Evolutionary conservation across 1,140 invertebrate species (phyloP).

Genomic region (Stegodyphus dumicola): DNA sequence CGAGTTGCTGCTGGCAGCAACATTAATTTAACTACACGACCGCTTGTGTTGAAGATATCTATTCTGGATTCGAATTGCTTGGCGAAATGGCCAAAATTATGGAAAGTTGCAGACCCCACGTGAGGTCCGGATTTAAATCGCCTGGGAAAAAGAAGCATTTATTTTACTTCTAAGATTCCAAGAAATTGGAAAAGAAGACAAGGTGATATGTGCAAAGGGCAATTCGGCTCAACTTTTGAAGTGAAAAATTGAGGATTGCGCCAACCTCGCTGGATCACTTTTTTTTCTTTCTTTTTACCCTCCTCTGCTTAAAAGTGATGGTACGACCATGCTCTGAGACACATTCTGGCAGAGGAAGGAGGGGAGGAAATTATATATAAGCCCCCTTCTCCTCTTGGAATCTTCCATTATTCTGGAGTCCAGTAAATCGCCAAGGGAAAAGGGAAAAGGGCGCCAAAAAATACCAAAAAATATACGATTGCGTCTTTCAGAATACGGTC

Average conservation of each 20-base stretch:
- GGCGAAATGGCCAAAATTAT: too few species aligned
- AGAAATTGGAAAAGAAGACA: conserved; percentile 60
- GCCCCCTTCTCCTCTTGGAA: conserved; percentile 27
- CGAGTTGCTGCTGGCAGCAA: too few species aligned
- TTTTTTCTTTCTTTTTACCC: neutral
- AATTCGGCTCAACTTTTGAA: conserved; percentile 52
- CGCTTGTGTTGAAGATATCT: too few species aligned
- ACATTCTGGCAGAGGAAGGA: conserved; percentile 39
- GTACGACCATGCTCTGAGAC: conserved; percentile 53
- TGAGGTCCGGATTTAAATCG: conserved; percentile 59
- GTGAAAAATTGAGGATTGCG: conserved; percentile 60
- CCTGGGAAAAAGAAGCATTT: conserved; percentile 50
- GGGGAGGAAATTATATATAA: conserved; percentile 58
- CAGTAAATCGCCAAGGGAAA: conserved; percentile 58
- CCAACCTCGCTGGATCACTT: conserved; percentile 46
- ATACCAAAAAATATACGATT: conserved; percentile 50
- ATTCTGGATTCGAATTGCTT: too few species aligned
- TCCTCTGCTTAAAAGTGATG: conserved; percentile 47
- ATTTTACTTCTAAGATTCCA: conserved; percentile 50
- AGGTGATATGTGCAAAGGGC: conserved; percentile 60
- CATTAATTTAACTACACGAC: too few species aligned
- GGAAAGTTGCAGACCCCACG: neutral
- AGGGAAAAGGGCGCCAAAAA: conserved; percentile 15
- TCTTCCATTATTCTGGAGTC: conserved; percentile 56
- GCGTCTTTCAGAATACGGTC: conserved; percentile 57